Evolutionary conservation across 2,113 vertebrate species (phyloP), one percentile per base, ranked within the genome.

Genomic region (Myxocyprinus asiaticus): DNA sequence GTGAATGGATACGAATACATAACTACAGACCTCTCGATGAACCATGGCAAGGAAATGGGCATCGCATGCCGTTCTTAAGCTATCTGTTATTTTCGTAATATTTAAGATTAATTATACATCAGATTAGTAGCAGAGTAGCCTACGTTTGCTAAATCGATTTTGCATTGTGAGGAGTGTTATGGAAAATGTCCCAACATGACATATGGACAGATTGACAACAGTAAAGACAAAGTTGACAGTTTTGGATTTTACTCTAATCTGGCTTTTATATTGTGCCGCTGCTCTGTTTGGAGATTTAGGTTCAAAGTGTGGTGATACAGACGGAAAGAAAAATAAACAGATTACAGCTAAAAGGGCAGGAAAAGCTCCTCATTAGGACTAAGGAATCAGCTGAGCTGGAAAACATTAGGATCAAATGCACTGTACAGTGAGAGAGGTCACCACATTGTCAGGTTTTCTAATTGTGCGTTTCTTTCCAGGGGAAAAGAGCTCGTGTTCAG

Each of bases 241-340:
- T 88, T 88, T 82, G 79, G 76, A 82, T 89, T 88, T 87, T 82
- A 76, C 70, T 84, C 77, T 89, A 90, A 92, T 90, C 90, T 88
- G 79, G 84, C 83, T 90, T 90, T 91, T 85, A 84, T 84, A 72
- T 79, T 80, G 22, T 33, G 22, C 1, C 22, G 22, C 22, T 33
- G 22, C 22, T 33, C 22, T 33, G 45, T 87, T 76, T 76, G 70
- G 73, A 76, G 79, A 80, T 81, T 83, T 83, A 47, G 33, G 73
- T 55, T 62, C 43, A 67, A 77, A 77, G 14, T 79, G 58, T 79
- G 56, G 45, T 10, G 85, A 33, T 33, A 33, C 22, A 33, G 22
- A 55, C 72, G 73, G 77, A 69, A 44, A 72, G 70, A 80, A 68
- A 87, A 84, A 84, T 79, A 83, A 81, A 86, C 67, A 87, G 80